Conservation (phyloP, 2,888 invertebrate genomes). For the Phortica magna region DNA sequence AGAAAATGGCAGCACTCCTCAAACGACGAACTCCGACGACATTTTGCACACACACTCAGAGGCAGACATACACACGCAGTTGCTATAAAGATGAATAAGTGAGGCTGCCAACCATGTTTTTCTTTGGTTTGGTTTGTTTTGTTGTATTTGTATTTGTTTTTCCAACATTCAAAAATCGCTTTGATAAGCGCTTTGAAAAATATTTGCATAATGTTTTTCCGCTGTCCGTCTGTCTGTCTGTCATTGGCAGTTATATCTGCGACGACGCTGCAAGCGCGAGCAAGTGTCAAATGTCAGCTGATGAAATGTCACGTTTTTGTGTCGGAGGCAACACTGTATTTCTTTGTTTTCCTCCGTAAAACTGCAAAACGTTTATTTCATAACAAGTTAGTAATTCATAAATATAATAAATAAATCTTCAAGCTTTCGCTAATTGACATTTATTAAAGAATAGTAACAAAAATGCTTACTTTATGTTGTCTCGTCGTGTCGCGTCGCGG, state of each 20-base stretch:
- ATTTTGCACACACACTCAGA: constrained; percentile 37
- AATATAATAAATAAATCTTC: constrained; percentile 31
- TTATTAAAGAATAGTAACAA: constrained; percentile 56
- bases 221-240: not conserved
- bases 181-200: constrained; percentile 5
- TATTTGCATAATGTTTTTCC: constrained; percentile 18
- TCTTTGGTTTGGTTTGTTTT: not conserved
- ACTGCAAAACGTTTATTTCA: constrained; percentile 39
- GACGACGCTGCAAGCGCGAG: constrained; percentile 20
- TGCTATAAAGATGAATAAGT: not conserved
- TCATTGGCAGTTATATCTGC: too few relatives aligned
- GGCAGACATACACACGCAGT: not conserved
- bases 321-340: constrained; percentile 34
- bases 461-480: constrained; percentile 20
- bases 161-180: constrained; percentile 6
- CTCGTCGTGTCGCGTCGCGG: not conserved
- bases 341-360: constrained; percentile 36
- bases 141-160: not conserved
- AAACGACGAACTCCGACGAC: constrained; percentile 45
- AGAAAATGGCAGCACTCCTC: constrained; percentile 56
- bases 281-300: constrained; percentile 71
- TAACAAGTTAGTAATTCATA: constrained; percentile 29
- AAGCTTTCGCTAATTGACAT: constrained; percentile 60
- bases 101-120: not conserved
- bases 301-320: constrained; percentile 67